Evolutionary conservation across 2,888 invertebrate genomes (phyloP), one percentile per base, ranked within the genome.

Genomic region (Hipparchia semele): DNA sequence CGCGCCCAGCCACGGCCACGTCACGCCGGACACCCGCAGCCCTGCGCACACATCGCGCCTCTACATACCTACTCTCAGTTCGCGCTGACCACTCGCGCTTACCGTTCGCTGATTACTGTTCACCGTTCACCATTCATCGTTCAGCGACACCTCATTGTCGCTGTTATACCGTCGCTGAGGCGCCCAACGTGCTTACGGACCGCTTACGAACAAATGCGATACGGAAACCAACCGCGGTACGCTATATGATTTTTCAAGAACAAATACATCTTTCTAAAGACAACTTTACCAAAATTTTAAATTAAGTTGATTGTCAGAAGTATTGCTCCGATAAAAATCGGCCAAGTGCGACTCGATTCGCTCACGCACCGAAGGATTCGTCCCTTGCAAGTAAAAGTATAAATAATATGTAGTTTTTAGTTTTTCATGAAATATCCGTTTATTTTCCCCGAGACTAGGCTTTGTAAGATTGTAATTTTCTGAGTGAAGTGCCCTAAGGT

Each of bases 1-100:
- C 87, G 94, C 95, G 92, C 95, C 90, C 91, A 96, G 95, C 96
- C 96, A 96, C 90, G 96, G 96, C 96, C 96, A 96, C 90, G 96
- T 90, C 94, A 95, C 95, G 94, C 96, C 95, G 87, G 96, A 96
- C 93, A 96, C 95, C 91, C 96, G 96, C 94, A 96, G 96, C 94
- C 96, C 96, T 96, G 94, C 90, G 90, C 89, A 91, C 89, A 91
- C 88, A 89, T 83, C 85, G 87, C 88, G 86, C 87, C 86, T 85
- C 87, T 84, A 85, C 84, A 84, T 85, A 81, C 87, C 87, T 84
- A 85, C 84, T 83, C 85, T 81, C 87, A 81, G 56, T 56, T 33
- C 59, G 58, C 8, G 33, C 82, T 81, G 78, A 75, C 80, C 78
- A 73, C 75, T 73, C 75, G 80, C 78, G 73, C 75, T 73, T 67